Evolutionary conservation across 1,140 invertebrate genomes (phyloP), one percentile per base, ranked within the genome.

Genomic region (Penaeus chinensis): DNA sequence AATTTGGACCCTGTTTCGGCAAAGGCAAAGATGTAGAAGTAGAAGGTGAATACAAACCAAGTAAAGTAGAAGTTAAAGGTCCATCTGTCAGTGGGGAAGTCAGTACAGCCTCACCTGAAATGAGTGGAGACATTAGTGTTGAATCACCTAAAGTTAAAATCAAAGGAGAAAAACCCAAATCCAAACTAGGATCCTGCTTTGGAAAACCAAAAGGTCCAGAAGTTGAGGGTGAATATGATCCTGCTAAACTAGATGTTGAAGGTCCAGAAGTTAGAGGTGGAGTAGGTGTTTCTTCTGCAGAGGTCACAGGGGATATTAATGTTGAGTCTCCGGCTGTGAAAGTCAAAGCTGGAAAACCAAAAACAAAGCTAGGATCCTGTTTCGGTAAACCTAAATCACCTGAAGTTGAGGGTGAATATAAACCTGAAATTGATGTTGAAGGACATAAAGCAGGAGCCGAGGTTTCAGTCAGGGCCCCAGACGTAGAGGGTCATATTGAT

Each of bases 1-100:
- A 87, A 82, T 61, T 87, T n/a, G 85, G 85, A 65, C 82, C 85
- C 0, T 87, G 85, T 65, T 87, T 87, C 42, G 85, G 85, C 42
- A 82, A 87, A 65, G 79, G 79, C 3, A 87, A 87, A 61, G 42
- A 20, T 11, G 66, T 71, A 13, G 82, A 87, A 27, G 66, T 87
- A n/a, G 69, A 87, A 65, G 85, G 85, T 22, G 80, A 87, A 77
- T 82, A 76, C 27, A 61, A 87, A 54, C 71, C 85, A 18, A 79
- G 85, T 19, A 82, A 87, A 77, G 13, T 87, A 24, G 80, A 87
- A 63, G 32, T 87, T 65, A 71, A 77, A 7, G 66, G 27, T 65
- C 27, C 80, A 32, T 66, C 74, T 24, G 37, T 82, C 4, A 87
- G 54, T 16, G 85, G 37, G 10, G 32, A 79, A 16, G 16, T 54